Base-by-base conservation (phyloP, 2,888 invertebrate species). In the Diadromus collaris region DNA sequence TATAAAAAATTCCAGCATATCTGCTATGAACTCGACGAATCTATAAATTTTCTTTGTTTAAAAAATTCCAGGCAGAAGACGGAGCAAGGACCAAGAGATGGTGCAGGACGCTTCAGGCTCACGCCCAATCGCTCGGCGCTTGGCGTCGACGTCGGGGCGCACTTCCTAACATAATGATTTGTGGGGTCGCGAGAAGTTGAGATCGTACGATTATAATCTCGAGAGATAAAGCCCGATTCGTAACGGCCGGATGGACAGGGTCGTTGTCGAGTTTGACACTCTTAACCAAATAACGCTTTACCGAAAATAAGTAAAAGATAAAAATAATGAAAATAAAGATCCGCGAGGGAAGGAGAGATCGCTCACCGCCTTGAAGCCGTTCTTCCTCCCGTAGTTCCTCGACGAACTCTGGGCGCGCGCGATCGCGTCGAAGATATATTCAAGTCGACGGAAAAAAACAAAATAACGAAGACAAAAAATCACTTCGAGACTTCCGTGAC, bases 161-260 rank as follows among this genome's bases (percentile, higher is more conserved):
- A 6, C 92, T 98, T 86, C 97, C 98, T n/a, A 98, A 98, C 89
- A 98, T 98, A 84, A 98, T 98, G 97, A 97, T 98, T 88, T 97
- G 97, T 90, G 96, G 97, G 68, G 89, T 90, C 16, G 86, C 88
- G 7, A 86, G 90, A 79, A 90, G 88, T 79, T 90, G 79, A 86
- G 84, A 44, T 10, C 46, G 21, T 13, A 10, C 56, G 21, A 56
- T 27, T 19, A 29, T 7, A 68, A 58, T 44, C 24, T 46, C 24
- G 68, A 70, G 61, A 61, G 44, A 67, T 67, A 63, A 76, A 32
- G 63, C 41, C 51, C 13, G 24, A 41, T 48, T 19, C 46, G 46
- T 56, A 29, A 58, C 65, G 60, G 32, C 48, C 54, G 65, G 60
- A 41, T 34, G 56, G 24, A 79, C 60, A 71, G 67, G 71, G 75